Conservation (phyloP, 2,888 invertebrate genomes). For the Acleris sparsana region DNA sequence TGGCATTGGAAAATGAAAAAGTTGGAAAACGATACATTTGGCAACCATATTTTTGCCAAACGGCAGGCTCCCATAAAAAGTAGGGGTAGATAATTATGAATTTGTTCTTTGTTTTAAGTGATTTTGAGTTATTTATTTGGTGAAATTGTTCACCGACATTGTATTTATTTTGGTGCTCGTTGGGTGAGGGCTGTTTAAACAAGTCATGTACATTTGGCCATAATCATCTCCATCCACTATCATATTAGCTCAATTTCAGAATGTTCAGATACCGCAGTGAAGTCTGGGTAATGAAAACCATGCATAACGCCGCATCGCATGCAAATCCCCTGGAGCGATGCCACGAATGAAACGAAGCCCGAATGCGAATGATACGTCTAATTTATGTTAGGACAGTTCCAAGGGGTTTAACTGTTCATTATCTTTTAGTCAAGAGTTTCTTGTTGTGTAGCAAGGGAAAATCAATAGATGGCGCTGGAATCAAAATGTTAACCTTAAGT, state of each 20-base stretch:
- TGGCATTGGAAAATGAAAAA: too few relatives aligned
- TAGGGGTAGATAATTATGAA: too few relatives aligned
- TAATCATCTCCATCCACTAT: neutral
- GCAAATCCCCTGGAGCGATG: constrained; percentile 27
- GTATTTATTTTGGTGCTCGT: too few relatives aligned
- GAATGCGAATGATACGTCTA: constrained; percentile 8
- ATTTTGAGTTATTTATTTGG: too few relatives aligned
- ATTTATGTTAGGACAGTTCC: constrained; percentile 13
- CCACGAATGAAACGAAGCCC: constrained; percentile 5
- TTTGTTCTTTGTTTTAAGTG: too few relatives aligned
- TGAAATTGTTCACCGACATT: too few relatives aligned
- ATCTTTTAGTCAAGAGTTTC: neutral
- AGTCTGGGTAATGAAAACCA: constrained; percentile 7
- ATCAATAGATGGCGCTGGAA: constrained; percentile 1
- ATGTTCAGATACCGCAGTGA: constrained; percentile 3
- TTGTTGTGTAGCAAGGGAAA: neutral
- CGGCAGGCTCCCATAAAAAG: too few relatives aligned
- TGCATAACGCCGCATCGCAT: constrained; percentile 14
- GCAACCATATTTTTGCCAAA: too few relatives aligned
- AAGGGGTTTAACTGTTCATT: constrained; percentile 3
- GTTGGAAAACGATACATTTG: too few relatives aligned
- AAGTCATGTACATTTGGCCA: neutral
- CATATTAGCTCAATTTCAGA: neutral
- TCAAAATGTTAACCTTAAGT: neutral
- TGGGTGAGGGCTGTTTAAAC: too few relatives aligned